Conservation (phyloP, 2,797 vertebrate species). For the Tapirus indicus region DNA sequence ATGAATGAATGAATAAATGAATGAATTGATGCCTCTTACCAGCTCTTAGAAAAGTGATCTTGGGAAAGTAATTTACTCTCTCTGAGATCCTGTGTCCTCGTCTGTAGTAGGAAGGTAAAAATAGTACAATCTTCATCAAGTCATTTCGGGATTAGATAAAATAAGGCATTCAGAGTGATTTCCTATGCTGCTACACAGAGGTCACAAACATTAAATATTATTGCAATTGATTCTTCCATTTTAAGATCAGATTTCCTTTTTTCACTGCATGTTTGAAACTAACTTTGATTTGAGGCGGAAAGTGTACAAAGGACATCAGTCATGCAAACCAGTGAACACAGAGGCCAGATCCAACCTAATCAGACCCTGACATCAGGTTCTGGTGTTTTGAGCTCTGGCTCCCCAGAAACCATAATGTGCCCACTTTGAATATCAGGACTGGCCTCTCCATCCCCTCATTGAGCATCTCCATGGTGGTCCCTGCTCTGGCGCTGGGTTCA, state of each 20-base stretch:
- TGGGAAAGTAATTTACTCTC: background rate
- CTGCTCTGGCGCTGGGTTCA: fast-evolving
- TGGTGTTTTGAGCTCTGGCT: background rate
- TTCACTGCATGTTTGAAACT: background rate
- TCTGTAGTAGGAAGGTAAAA: background rate
- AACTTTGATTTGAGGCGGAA: background rate
- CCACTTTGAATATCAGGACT: fast-evolving
- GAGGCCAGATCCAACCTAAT: fast-evolving
- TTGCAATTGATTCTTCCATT: fast-evolving
- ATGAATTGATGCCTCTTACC: background rate
- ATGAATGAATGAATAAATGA: too few species aligned
- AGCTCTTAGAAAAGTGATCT: background rate
- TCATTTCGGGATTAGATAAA: background rate
- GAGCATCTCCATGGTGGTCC: fast-evolving
- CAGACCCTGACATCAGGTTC: background rate
- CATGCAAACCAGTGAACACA: too few species aligned
- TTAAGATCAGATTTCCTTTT: background rate
- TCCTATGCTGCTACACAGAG: background rate
- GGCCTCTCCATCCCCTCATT: fast-evolving
- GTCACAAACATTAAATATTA: too few species aligned
- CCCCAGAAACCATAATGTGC: fast-evolving
- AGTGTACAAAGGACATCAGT: fast-evolving
- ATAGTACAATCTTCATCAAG: background rate
- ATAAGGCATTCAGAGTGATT: background rate
- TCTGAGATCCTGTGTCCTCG: background rate